These are phyloP conservation scores for Eurytoma adleriae DNA, from an alignment of 2,888 invertebrate genomes.

Conservation along the genomic window DNA sequence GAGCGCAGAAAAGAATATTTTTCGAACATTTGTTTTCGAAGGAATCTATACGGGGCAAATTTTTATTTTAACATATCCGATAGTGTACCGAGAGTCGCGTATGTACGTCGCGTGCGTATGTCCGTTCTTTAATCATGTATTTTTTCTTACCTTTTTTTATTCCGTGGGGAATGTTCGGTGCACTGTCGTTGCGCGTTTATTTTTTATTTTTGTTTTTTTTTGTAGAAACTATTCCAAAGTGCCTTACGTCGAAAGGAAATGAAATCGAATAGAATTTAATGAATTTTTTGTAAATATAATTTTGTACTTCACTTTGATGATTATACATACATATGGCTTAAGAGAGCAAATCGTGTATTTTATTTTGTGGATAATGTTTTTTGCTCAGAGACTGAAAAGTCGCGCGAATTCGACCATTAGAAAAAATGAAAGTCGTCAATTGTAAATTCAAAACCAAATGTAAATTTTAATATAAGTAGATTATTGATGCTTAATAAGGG, in stretches of 20 bases:
- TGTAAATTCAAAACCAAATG: constrained; percentile 58
- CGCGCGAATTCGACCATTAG: constrained; percentile 51
- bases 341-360: constrained; percentile 54
- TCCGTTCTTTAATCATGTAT: constrained; percentile 46
- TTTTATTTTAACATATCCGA: constrained; percentile 26
- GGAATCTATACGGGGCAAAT: constrained; percentile 42
- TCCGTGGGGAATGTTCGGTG: constrained; percentile 44
- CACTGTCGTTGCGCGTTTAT: constrained; percentile 28
- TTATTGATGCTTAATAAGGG: constrained; percentile 53
- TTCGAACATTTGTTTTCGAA: constrained; percentile 56
- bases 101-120: constrained; percentile 27
- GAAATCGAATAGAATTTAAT: constrained; percentile 59
- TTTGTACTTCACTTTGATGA: constrained; percentile 66
- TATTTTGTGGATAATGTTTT: constrained; percentile 53
- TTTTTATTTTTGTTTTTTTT: constrained; percentile 42
- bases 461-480: constrained; percentile 56
- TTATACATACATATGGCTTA: constrained; percentile 46
- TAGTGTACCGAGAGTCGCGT: constrained; percentile 50
- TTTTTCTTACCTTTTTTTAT: constrained; percentile 47
- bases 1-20: constrained; percentile 54
- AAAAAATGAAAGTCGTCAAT: constrained; percentile 50
- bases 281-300: constrained; percentile 68
- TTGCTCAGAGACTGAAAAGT: constrained; percentile 50
- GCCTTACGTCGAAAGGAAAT: constrained; percentile 69
- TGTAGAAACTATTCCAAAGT: constrained; percentile 73